Conservation (phyloP, 2,113 vertebrate genomes). For the Bungarus multicinctus region DNA sequence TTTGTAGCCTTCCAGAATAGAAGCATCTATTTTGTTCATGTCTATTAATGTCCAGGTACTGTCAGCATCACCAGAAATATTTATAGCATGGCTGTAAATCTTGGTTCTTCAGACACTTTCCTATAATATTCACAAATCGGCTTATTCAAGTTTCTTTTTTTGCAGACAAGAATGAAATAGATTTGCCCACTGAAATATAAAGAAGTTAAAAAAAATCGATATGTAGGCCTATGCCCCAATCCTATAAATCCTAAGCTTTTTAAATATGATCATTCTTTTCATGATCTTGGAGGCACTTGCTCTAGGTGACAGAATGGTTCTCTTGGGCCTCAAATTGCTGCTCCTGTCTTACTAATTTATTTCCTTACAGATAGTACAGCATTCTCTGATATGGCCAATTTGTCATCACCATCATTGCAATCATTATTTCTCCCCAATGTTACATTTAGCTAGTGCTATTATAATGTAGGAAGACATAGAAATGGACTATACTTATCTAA, state of each 20-base stretch:
- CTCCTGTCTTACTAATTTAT: background rate
- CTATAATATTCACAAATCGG: background rate
- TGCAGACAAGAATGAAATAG: background rate
- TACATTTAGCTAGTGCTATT: background rate
- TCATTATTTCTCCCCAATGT: background rate
- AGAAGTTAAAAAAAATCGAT: background rate
- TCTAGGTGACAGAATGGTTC: background rate
- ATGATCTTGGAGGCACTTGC: background rate
- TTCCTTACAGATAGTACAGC: background rate
- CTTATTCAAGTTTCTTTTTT: background rate
- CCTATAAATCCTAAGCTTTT: background rate
- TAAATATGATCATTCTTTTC: background rate
- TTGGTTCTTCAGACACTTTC: background rate
- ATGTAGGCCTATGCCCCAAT: background rate
- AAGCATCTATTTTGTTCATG: background rate
- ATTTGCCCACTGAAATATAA: background rate
- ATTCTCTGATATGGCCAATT: background rate
- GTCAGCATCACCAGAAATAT: background rate
- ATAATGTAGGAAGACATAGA: background rate
- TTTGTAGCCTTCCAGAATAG: background rate
- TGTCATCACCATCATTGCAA: background rate
- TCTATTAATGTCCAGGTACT: background rate
- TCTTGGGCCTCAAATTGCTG: background rate
- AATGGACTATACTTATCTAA: background rate
- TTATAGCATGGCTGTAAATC: background rate